Evolutionary conservation across 2,888 invertebrate genomes (phyloP), one percentile per base, ranked within the genome.

Genomic region (Terebella lapidaria): DNA sequence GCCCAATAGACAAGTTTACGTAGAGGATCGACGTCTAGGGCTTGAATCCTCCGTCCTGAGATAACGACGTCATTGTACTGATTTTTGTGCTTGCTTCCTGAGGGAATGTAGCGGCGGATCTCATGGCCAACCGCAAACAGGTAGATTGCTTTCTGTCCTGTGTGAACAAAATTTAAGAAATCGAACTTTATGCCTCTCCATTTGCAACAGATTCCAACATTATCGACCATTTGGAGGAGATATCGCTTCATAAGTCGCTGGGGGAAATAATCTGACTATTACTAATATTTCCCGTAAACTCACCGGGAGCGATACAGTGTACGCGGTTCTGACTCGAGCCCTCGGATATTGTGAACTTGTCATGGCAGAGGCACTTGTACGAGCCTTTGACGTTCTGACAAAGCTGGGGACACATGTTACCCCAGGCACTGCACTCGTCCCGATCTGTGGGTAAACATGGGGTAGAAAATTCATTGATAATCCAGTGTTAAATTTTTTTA

Each of bases 381-480:
- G 89, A 87, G 28, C 96, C 97, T 75, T 96, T 94, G 54, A 92
- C 81, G 80, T 99, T 99, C 58, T 86, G 85, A 76, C 99, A 99
- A 42, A 90, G 83, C 75, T 99, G 99, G 1, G 95, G 92, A 83
- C 99, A 99, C 64, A 90, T 89, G 70, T 84, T 81, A 85, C 85
- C 85, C 91, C 89, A 24, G 1, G 86, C 86, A 0, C 85, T 83
- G 76, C 96, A 96, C 81, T 96, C 96, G 81, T 96, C 89, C 20
- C 94, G 86, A 79, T 96, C 96, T 78, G 61, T n/a, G n/a, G n/a
- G n/a, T n/a, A n/a, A n/a, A n/a, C n/a, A n/a, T n/a, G n/a, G n/a
- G n/a, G n/a, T n/a, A n/a, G n/a, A n/a, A n/a, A n/a, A n/a, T n/a
- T n/a, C n/a, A n/a, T n/a, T n/a, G n/a, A n/a, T n/a, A n/a, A n/a